Conservation (phyloP, 1,140 invertebrate species). For the Rhopalosiphum padi region DNA sequence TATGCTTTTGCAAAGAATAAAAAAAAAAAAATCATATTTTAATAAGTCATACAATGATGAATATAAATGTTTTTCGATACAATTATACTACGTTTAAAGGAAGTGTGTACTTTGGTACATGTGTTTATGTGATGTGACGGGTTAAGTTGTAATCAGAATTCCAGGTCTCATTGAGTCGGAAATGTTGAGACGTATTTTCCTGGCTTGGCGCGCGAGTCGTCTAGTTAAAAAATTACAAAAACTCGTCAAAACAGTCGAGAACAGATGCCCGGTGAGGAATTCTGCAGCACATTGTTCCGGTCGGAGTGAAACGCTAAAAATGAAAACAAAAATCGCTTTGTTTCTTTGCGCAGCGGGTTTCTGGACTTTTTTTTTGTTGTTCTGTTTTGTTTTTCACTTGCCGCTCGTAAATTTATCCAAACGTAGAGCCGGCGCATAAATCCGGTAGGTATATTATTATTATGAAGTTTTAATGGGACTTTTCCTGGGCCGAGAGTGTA, state of each 20-base stretch:
- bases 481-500: background rate
- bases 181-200: background rate
- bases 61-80: background rate
- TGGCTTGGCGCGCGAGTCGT: background rate
- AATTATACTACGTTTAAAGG: background rate
- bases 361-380: background rate
- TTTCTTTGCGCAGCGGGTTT: background rate
- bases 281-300: background rate
- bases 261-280: background rate
- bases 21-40: background rate
- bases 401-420: conserved; percentile 25
- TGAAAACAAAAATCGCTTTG: background rate
- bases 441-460: conserved; percentile 30
- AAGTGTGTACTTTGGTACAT: too few species aligned
- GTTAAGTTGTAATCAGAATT: background rate
- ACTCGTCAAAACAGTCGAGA: background rate
- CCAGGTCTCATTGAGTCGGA: background rate
- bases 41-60: background rate
- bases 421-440: background rate
- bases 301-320: background rate
- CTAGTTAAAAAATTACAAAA: background rate
- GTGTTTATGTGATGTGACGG: background rate
- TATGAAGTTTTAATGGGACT: conserved; percentile 55
- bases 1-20: too few species aligned
- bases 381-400: background rate